Evolutionary conservation across 2,888 invertebrate genomes (phyloP), one percentile per base, ranked within the genome.

Genomic region (Baronia brevicornis): DNA sequence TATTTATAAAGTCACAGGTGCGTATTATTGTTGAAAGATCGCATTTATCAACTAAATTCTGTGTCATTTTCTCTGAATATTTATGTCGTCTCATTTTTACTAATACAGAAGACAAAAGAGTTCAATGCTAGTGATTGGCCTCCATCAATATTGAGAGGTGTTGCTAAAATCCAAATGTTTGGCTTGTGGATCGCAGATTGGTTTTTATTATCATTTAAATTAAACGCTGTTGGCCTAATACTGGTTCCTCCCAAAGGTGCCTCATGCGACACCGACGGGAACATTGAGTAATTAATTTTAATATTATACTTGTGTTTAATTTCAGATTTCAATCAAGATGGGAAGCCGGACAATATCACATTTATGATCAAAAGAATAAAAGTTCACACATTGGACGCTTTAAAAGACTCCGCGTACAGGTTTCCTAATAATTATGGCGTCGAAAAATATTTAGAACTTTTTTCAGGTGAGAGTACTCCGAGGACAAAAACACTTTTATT

Each of bases 361-460:
- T 97, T 97, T 69, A 95, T 96, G 93, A 96, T 97, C 58, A 97
- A 97, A 84, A 87, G 96, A 55, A 94, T 97, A 57, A 97, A 97
- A 80, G 95, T 97, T 8, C 95, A 96, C 79, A 95, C 95, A 36
- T 86, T 88, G 57, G 93, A 94, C 58, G 93, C 96, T 30, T 84
- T 95, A 42, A 91, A 91, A 55, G 95, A 95, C 74, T 91, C 93
- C 4, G 88, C 90, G 27, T 97, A 97, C 79, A 89, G 96, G 50
- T 96, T 95, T 75, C 93, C 95, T 0, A 93, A 93, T 53, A 97
- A 97, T 78, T 97, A 98, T 67, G 98, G 98, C 24, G 98, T 98
- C 34, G 98, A 97, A 70, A 98, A 98, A 85, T 98, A 97, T 84
- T 88, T 98, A 44, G 98, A 98, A 80, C 88, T 98, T 42, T 98